Conservation (phyloP, 2,113 vertebrate genomes). For the Nycticryphes semicollaris region DNA sequence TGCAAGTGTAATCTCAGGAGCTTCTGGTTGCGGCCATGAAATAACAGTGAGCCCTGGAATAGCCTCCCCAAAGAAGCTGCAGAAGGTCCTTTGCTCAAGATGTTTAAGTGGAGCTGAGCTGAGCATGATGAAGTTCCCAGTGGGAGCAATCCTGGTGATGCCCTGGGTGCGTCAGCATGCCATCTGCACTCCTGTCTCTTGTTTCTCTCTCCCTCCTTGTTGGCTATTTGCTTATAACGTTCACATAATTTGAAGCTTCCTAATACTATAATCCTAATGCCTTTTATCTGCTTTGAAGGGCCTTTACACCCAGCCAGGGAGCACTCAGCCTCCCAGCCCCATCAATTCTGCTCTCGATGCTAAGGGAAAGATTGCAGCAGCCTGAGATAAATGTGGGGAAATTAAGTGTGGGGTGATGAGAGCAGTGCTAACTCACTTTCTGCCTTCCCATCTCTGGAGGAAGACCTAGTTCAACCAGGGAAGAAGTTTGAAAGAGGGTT, state of each 20-base stretch:
- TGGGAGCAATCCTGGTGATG: background rate
- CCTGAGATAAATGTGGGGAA: background rate
- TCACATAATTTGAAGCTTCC: background rate
- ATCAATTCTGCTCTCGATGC: background rate
- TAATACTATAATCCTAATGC: background rate
- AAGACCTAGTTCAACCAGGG: background rate
- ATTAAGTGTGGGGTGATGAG: background rate
- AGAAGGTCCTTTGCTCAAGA: background rate
- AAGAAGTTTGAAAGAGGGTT: background rate
- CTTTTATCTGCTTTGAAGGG: background rate
- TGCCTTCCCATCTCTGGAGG: background rate
- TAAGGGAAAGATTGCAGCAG: background rate
- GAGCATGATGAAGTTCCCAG: rapidly evolving
- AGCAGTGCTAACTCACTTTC: background rate
- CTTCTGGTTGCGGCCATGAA: background rate
- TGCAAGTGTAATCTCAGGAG: background rate
- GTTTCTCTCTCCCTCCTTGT: background rate
- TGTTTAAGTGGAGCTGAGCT: background rate
- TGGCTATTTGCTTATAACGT: background rate
- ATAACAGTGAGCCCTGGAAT: background rate
- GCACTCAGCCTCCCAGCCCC: background rate
- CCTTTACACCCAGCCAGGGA: background rate
- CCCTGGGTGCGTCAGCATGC: background rate
- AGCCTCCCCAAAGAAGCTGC: background rate
- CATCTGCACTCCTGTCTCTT: background rate